Percentiles rank a stretch among this genome's conserved stretches.
These are phyloP conservation scores for Lasioglossum vierecki DNA, from an alignment of 2,888 invertebrate genomes.

Conservation along the genomic window DNA sequence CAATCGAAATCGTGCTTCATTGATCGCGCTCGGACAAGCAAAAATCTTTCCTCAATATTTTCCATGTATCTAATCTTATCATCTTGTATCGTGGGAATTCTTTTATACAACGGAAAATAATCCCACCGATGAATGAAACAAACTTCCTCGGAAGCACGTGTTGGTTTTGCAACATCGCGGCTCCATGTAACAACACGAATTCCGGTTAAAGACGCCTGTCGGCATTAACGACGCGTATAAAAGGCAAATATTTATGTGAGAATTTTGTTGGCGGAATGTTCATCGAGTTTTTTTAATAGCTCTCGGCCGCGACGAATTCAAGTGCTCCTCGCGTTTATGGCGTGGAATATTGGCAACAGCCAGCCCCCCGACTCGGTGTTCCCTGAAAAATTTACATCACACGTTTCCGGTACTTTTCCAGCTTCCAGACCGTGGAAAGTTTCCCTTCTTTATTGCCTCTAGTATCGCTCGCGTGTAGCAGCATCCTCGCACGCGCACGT, in stretches of 20 bases:
- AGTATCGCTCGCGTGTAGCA: not conserved
- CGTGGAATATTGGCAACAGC: constrained; percentile 35
- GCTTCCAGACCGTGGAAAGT: constrained; percentile 33
- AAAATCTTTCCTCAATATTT: not conserved
- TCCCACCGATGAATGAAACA: not conserved
- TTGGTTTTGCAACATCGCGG: not conserved
- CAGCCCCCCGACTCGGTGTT: not conserved
- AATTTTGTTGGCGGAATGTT: not conserved
- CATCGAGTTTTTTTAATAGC: not conserved
- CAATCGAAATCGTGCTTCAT: not conserved
- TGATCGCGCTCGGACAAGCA: not conserved
- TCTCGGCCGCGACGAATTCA: not conserved
- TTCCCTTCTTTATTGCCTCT: constrained; percentile 12
- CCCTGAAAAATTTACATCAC: constrained; percentile 41
- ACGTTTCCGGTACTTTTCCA: constrained; percentile 51
- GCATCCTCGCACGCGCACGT: not conserved
- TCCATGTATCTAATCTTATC: not conserved
- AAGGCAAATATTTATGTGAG: not conserved
- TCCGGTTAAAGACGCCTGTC: not conserved
- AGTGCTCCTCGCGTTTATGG: constrained; percentile 14
- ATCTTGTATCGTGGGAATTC: not conserved
- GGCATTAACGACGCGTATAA: not conserved
- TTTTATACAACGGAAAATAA: not conserved
- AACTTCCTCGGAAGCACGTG: not conserved
- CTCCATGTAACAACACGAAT: not conserved